phyloP scores from a whole-genome alignment of 2,113 vertebrate genomes.

The Macrotis lagotis region DNA sequence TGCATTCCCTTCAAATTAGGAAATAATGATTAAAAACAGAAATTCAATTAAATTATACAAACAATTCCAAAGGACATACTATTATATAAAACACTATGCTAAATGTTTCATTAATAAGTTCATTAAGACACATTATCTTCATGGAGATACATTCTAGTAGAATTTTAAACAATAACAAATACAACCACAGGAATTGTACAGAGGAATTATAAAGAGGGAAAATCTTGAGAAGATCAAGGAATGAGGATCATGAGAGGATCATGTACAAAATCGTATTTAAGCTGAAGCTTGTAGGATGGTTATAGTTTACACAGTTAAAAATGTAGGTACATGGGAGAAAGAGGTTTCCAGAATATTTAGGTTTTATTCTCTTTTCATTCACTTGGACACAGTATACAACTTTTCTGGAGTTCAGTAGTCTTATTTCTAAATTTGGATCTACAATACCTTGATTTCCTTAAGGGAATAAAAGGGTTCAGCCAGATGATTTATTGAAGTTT shows the following conservation, averaged over 20 bases:
- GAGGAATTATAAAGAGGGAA: background rate
- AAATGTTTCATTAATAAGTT: background rate
- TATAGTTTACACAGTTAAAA: background rate
- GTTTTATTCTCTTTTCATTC: background rate
- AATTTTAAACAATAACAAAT: background rate
- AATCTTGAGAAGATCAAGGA: background rate
- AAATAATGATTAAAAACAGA: background rate
- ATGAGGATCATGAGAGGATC: too few species aligned
- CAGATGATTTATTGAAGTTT: slow-evolving; percentile 11
- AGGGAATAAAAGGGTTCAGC: background rate
- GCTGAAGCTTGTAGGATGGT: background rate
- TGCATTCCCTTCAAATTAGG: background rate
- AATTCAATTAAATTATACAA: background rate
- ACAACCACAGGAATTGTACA: background rate
- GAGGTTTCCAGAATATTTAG: background rate
- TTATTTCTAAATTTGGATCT: background rate
- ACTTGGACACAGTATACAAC: background rate
- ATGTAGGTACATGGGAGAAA: background rate
- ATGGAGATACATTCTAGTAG: background rate
- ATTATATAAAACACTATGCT: background rate
- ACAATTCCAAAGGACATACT: background rate
- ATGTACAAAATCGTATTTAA: background rate
- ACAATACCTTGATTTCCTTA: background rate
- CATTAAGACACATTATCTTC: background rate
- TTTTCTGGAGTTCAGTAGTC: background rate